Conservation (phyloP, 2,888 invertebrate genomes). For the Galerucella calmariensis region DNA sequence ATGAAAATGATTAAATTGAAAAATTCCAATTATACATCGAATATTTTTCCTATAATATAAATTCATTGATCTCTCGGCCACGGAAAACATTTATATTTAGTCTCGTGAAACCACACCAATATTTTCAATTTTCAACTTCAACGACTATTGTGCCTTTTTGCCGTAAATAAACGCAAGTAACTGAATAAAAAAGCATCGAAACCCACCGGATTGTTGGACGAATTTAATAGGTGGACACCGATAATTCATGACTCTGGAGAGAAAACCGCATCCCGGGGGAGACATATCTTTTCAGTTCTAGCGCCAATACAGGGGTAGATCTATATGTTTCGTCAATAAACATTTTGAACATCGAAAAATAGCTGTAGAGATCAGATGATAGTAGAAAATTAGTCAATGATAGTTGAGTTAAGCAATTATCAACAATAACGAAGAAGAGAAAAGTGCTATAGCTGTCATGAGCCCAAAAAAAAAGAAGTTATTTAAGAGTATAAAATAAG, state of each 20-base stretch:
- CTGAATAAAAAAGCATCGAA: constrained; percentile 25
- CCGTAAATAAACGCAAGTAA: constrained; percentile 20
- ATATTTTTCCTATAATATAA: not conserved
- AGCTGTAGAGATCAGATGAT: too few species aligned
- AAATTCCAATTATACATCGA: not conserved
- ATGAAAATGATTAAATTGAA: not conserved
- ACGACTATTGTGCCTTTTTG: constrained; percentile 4
- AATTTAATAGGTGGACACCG: constrained; percentile 32
- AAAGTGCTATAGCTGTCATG: too few species aligned
- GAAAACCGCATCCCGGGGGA: constrained; percentile 41
- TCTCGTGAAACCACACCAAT: constrained; percentile 5
- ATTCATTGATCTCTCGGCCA: not conserved
- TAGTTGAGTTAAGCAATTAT: too few species aligned
- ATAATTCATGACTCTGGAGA: constrained; percentile 33
- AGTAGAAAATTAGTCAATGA: too few species aligned
- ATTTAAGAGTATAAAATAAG: too few species aligned
- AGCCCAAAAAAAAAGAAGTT: too few species aligned
- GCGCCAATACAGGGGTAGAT: constrained; percentile 40
- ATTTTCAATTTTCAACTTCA: constrained; percentile 15
- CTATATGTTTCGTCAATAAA: not conserved
- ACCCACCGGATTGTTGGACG: constrained; percentile 20
- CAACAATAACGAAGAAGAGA: too few species aligned
- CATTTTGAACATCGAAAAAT: not conserved
- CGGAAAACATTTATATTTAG: constrained; percentile 6
- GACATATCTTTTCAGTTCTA: constrained; percentile 39